Conservation (phyloP, 92 coral and sea anemone genomes). For the Siderastrea siderea region DNA sequence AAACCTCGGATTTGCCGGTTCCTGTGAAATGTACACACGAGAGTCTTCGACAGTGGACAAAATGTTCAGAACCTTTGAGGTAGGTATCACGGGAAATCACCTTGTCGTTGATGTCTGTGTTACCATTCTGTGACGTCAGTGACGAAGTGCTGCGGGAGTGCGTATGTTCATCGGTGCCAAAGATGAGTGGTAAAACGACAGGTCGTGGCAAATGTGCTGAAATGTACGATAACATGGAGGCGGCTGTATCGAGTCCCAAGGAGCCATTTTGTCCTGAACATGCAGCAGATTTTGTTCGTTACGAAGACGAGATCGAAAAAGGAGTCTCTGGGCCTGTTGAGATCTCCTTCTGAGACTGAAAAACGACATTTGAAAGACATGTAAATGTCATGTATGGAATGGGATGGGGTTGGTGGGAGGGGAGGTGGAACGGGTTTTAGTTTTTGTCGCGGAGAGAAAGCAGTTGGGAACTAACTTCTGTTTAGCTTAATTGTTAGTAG, state of each 20-base stretch:
- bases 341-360: neutral
- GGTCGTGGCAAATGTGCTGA: neutral
- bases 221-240: neutral
- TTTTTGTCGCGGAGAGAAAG: no score
- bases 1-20: no score
- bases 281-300: conserved; percentile 3
- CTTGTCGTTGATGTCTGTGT: neutral
- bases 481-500: no score
- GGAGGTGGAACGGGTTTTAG: no score
- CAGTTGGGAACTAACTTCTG: no score
- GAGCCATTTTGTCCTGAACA: neutral
- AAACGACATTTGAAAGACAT: neutral
- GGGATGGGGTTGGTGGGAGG: no score
- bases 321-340: neutral
- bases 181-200: neutral
- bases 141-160: conserved; percentile 1
- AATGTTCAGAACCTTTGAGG: no score
- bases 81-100: conserved; percentile 11
- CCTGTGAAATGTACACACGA: no score
- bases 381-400: no score
- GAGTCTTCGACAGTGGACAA: no score
- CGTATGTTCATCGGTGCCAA: neutral
- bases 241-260: neutral
- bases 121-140: conserved; percentile 17
- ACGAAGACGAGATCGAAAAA: neutral